phyloP scores from a whole-genome alignment of 2,797 vertebrate genomes.

The Sebastes taczanowskii region DNA sequence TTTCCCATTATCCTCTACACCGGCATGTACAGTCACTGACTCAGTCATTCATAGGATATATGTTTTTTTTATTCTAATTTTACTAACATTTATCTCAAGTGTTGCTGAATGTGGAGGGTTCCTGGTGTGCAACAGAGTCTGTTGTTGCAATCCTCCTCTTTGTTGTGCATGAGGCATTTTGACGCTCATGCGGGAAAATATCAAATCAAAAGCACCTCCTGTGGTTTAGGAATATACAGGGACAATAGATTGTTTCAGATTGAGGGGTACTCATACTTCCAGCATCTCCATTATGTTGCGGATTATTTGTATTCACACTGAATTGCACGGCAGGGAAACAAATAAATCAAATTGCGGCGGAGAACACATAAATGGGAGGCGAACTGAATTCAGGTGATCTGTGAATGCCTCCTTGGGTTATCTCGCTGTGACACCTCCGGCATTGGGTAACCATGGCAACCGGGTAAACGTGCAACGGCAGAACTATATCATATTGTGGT shows the following conservation, averaged over 20 bases:
- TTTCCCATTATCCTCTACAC: constrained; percentile 68
- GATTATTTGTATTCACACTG: constrained; percentile 78
- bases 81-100: constrained; percentile 52
- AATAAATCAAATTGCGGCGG: constrained; percentile 74
- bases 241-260: constrained; percentile 70
- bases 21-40: constrained; percentile 49
- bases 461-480: constrained; percentile 81
- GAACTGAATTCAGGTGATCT: constrained; percentile 81
- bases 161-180: constrained; percentile 55
- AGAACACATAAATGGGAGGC: constrained; percentile 67
- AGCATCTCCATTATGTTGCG: constrained; percentile 63
- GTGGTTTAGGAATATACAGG: constrained; percentile 59
- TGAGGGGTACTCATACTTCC: constrained; percentile 62
- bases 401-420: constrained; percentile 82
- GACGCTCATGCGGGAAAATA: constrained; percentile 59
- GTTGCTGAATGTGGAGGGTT: constrained; percentile 42
- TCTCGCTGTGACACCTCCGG: constrained; percentile 78
- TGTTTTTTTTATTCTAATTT: constrained; percentile 54
- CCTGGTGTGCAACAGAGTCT: constrained; percentile 49
- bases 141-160: constrained; percentile 53
- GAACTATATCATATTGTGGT: constrained; percentile 80
- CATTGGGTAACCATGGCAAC: constrained; percentile 82
- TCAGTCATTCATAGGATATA: constrained; percentile 59
- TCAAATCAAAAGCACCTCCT: constrained; percentile 69
- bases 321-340: constrained; percentile 70